These are phyloP conservation scores for Lepetodrilus schrolli DNA, from an alignment of 2,888 invertebrate species.

Conservation along the genomic window DNA sequence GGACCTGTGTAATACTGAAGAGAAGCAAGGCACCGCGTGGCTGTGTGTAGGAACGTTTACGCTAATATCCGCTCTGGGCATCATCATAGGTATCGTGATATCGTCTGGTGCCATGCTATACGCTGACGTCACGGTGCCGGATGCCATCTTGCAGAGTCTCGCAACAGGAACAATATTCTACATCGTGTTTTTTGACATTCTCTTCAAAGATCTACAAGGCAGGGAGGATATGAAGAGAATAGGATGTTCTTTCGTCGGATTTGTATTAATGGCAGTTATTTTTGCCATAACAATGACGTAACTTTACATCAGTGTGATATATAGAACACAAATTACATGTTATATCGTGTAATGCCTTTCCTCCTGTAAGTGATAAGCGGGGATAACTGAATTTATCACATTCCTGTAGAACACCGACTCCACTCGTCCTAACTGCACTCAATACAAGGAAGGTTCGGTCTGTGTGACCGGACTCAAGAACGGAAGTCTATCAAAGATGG, in stretches of 20 bases:
- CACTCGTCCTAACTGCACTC: background rate
- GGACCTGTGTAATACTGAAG: constrained; percentile 61
- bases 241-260: constrained; percentile 67
- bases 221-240: constrained; percentile 65
- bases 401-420: background rate
- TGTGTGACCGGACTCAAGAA: background rate
- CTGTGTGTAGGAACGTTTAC: constrained; percentile 65
- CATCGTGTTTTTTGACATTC: constrained; percentile 68
- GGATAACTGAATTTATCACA: too few relatives aligned
- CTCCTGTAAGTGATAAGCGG: too few relatives aligned
- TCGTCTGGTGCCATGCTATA: constrained; percentile 66
- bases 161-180: constrained; percentile 68
- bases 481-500: background rate
- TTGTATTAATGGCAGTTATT: constrained; percentile 65
- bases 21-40: constrained; percentile 61
- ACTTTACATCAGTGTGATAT: background rate
- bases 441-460: background rate
- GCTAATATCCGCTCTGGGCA: constrained; percentile 62
- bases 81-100: constrained; percentile 63
- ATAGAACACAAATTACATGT: too few relatives aligned
- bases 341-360: too few relatives aligned
- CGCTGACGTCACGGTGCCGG: constrained; percentile 63
- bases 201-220: constrained; percentile 66
- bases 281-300: constrained; percentile 52
- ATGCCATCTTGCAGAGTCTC: constrained; percentile 66